Base-by-base conservation (phyloP, 2,113 vertebrate genomes). In the Puntigrus tetrazona region DNA sequence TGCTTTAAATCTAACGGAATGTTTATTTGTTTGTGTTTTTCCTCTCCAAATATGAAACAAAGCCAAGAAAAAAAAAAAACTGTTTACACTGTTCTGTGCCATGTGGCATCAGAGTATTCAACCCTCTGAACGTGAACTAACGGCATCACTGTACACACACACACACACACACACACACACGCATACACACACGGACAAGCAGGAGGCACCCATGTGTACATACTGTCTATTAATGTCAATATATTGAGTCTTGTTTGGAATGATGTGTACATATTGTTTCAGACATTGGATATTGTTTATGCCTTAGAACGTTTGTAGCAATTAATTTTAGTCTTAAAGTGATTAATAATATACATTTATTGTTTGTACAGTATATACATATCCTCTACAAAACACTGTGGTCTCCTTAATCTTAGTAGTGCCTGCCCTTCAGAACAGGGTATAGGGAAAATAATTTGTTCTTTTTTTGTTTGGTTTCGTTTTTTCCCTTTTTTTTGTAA, bases 191-290 rank as follows among this genome's bases (percentile, higher is more conserved):
- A 93, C 91, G 86, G 91, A 89, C 94, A 93, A 94, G 95, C 96
- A 93, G 91, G 93, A 93, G 92, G 92, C 93, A 95, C 92, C 95
- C 94, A 92, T 94, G 88, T 99, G 97, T 99, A 98, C 95, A 98
- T 98, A 97, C 95, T 98, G 97, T 99, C 97, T 97, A 98, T 98
- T 97, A 96, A 97, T 99, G 97, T 97, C 97, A 97, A 98, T 99
- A 99, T 99, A 98, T 96, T 96, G 96, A 95, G 97, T 99, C 96
- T 98, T 96, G 96, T 97, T 98, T 97, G 97, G 96, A 97, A 98
- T 97, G 94, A 99, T 98, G 97, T 99, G 97, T 99, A 99, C 95
- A 98, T 98, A 99, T 98, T 96, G 96, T 98, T 98, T 94, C 95
- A 96, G 96, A 96, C 97, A 97, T 98, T 96, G 92, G 92, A 93